phyloP scores from a whole-genome alignment of 1,140 invertebrate species.

The Drosophila melanogaster region Release_6_plus_ISO1_MT NC_004354.4:18400001-18400500 shows the following conservation, averaged over 20 bases:
- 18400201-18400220: too few species aligned
- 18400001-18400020: background rate
- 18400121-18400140: background rate
- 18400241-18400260: too few species aligned
- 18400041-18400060: background rate
- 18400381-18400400: slow-evolving; percentile 1
- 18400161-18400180: background rate
- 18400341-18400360: background rate
- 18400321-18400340: background rate
- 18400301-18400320: background rate
- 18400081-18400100: background rate
- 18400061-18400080: background rate
- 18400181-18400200: too few species aligned
- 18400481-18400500: background rate
- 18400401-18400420: background rate
- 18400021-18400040: background rate
- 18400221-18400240: too few species aligned
- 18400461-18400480: background rate
- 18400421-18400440: background rate
- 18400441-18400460: background rate
- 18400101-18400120: background rate
- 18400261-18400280: too few species aligned
- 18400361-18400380: background rate
- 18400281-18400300: too few species aligned
- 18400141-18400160: background rate